phyloP scores from a whole-genome alignment of 2,797 vertebrate species.

The Coccyzus lansbergi region DNA sequence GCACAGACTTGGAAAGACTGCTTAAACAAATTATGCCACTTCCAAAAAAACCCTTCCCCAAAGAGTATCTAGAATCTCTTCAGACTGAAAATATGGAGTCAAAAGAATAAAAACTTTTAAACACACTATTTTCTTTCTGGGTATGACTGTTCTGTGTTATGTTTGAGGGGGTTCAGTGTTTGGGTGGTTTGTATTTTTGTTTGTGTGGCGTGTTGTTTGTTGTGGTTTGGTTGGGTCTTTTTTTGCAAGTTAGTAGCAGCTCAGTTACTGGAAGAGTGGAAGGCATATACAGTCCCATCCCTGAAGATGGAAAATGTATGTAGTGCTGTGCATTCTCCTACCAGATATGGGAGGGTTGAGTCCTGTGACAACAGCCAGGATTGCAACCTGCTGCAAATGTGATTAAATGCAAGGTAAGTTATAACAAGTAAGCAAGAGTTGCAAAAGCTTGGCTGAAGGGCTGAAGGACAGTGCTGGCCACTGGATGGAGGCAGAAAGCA shows the following conservation, averaged over 20 bases:
- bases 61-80: not conserved
- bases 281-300: not conserved
- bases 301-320: accelerated
- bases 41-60: not conserved
- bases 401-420: not conserved
- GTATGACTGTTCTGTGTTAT: not conserved
- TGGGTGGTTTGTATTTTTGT: accelerated
- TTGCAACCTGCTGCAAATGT: not conserved
- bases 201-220: too few species aligned
- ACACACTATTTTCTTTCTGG: not conserved
- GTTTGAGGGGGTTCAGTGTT: not conserved
- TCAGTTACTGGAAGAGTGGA: not conserved
- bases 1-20: not conserved
- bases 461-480: not conserved
- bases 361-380: not conserved
- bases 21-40: not conserved
- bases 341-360: not conserved
- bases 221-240: too few species aligned
- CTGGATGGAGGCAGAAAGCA: not conserved
- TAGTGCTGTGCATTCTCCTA: not conserved
- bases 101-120: not conserved
- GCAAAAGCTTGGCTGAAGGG: not conserved
- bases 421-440: not conserved
- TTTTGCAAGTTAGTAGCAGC: not conserved
- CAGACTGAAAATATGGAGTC: not conserved